Conservation (phyloP, 2,888 invertebrate species). For the Drosophila acutilabella region DNA sequence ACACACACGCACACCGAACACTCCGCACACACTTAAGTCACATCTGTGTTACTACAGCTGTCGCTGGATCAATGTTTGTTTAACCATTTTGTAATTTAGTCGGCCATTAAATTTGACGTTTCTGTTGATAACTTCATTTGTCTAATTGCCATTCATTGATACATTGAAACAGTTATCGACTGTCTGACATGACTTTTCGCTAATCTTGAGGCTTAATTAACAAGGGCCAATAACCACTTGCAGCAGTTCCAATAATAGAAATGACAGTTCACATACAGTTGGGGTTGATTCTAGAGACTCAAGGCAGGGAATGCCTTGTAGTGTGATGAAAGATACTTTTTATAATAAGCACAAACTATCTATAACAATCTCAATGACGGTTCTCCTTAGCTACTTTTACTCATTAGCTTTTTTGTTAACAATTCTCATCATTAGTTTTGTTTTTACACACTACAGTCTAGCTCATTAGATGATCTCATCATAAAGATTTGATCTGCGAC, state of each 20-base stretch:
- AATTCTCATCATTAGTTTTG: background rate
- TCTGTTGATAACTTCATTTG: conserved; percentile 26
- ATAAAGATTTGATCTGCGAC: background rate
- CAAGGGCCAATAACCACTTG: conserved; percentile 21
- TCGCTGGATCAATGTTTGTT: conserved; percentile 28
- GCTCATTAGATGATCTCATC: conserved; percentile 8
- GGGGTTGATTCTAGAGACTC: background rate
- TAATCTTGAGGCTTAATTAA: conserved; percentile 51
- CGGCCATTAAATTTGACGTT: conserved; percentile 45
- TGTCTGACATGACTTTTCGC: conserved; percentile 60
- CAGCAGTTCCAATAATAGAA: background rate
- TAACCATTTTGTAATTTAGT: conserved; percentile 41
- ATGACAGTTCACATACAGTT: background rate
- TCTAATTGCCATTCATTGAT: conserved; percentile 28
- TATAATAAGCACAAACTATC: background rate
- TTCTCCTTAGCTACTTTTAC: background rate
- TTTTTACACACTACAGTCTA: background rate
- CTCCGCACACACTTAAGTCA: background rate
- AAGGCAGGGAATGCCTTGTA: background rate
- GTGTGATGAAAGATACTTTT: background rate
- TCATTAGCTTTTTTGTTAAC: background rate
- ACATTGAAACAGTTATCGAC: conserved; percentile 29
- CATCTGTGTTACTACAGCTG: conserved; percentile 7
- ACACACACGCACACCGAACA: background rate
- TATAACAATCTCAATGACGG: background rate